Base-by-base conservation (phyloP, 2,888 invertebrate genomes). In the Ormyrus labotus region DNA sequence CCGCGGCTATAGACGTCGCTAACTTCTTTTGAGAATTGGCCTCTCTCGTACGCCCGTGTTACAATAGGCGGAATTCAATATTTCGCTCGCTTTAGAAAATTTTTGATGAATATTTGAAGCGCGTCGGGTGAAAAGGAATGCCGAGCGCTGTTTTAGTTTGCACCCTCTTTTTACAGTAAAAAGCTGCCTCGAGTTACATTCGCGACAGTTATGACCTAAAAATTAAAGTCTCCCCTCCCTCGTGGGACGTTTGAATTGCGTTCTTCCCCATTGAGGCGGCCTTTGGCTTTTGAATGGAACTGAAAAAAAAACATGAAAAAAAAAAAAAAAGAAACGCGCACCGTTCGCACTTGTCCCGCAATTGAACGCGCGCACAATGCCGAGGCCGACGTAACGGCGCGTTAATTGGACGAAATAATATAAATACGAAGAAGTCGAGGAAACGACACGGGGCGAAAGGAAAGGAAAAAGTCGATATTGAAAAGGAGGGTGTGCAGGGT, bases 191-290 rank as follows among this genome's bases (percentile, higher is more conserved):
- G 53, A 19, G 64, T 76, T 76, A 70, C 68, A 77, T 34, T 48
- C 67, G 67, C 70, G 75, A 81, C 81, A 78, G 76, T 81, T 75
- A 78, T 82, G 82, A 73, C 76, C 82, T 81, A 78, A 82, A 82
- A 82, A 78, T 82, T 81, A 64, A 76, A 78, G 68, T 58, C 19
- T 64, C 48, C 75, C 78, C 78, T 57, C 48, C 47, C 81, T 55
- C 63, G 57, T 67, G 78, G 79, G 78, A 82, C 78, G 19, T 82
- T 82, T 80, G 70, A 82, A 80, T 82, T 82, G 3, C 60, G 47
- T 13, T 50, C 10, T 55, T 45, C 63, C 71, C 63, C 60, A 67
- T 75, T 64, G 69, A 55, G 64, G 63, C 64, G 63, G 19, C 9
- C 34, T 10, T 45, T 5, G 19, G 55, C 60, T 68, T 63, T 72